Evolutionary conservation across 37 sponge, comb jelly and placozoan species (phyloP).

Genomic region (Chondrosia reniformis): DNA sequence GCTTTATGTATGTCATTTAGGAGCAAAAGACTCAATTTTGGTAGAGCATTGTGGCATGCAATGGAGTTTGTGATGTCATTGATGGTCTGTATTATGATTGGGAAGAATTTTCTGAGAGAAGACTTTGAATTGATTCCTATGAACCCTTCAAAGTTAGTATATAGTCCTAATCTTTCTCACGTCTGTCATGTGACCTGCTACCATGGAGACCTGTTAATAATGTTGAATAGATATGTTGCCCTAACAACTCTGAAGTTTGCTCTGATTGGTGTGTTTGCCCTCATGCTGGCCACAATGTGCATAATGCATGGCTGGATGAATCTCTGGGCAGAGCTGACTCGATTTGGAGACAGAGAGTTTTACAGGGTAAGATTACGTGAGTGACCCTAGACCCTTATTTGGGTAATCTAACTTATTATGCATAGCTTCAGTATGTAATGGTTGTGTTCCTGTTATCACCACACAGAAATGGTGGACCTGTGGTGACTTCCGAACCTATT

Average conservation of each 20-base stretch:
- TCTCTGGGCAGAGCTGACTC: slow-evolving; percentile 11
- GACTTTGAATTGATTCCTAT: background rate
- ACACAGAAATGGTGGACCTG: slow-evolving; percentile 12
- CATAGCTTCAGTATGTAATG: background rate
- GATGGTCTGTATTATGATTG: background rate
- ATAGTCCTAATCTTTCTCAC: no score
- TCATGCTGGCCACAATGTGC: slow-evolving; percentile 76
- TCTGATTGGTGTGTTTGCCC: background rate
- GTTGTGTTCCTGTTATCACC: background rate
- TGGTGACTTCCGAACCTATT: background rate
- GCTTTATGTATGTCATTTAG: no score
- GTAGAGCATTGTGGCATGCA: background rate
- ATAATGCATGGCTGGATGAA: slow-evolving; percentile 83
- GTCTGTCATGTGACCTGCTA: no score
- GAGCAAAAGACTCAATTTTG: background rate
- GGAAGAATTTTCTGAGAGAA: background rate
- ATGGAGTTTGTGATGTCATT: background rate
- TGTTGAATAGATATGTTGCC: background rate
- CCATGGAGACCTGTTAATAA: no score
- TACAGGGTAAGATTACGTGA: background rate
- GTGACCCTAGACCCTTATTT: background rate
- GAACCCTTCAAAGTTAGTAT: background rate
- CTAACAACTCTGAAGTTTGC: background rate
- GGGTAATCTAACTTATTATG: background rate
- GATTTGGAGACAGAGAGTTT: background rate